These are phyloP conservation scores for Troides aeacus DNA, from an alignment of 2,888 invertebrate species.

Conservation along the genomic window DNA sequence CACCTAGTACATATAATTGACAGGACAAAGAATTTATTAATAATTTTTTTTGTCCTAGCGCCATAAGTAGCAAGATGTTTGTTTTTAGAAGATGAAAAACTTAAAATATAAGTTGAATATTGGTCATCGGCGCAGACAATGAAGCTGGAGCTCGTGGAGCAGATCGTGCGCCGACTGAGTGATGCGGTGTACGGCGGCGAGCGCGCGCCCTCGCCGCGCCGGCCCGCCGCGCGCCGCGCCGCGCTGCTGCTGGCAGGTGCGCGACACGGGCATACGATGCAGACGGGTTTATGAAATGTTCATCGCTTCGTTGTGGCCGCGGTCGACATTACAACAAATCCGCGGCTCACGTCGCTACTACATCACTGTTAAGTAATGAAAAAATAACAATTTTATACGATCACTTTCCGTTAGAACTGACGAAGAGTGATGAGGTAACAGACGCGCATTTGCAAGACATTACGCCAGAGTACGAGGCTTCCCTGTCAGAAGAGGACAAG, in stretches of 20 bases:
- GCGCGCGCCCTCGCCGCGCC: conserved; percentile 52
- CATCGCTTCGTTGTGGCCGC: no score
- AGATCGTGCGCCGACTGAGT: conserved; percentile 58
- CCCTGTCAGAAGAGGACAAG: conserved; percentile 66
- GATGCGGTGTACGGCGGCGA: conserved; percentile 66
- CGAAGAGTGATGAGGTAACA: conserved; percentile 69
- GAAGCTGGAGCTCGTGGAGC: conserved; percentile 59
- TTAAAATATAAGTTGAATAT: no score
- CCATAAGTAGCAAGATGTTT: no score
- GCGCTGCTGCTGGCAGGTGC: conserved; percentile 62
- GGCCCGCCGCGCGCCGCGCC: conserved; percentile 58
- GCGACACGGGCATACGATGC: neutral
- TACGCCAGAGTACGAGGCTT: conserved; percentile 71
- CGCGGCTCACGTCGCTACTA: no score
- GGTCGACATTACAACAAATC: no score
- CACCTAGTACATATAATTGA: no score
- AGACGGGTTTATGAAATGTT: no score
- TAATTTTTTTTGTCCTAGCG: no score
- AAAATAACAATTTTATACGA: no score
- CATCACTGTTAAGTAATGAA: no score
- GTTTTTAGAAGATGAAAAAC: no score
- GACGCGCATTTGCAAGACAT: conserved; percentile 71
- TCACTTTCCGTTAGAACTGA: conserved; percentile 49
- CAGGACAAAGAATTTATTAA: no score
- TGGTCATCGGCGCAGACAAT: conserved; percentile 46